Evolutionary conservation across 2,797 vertebrate species (phyloP).

Genomic region (Notoglanidium macrostoma): DNA sequence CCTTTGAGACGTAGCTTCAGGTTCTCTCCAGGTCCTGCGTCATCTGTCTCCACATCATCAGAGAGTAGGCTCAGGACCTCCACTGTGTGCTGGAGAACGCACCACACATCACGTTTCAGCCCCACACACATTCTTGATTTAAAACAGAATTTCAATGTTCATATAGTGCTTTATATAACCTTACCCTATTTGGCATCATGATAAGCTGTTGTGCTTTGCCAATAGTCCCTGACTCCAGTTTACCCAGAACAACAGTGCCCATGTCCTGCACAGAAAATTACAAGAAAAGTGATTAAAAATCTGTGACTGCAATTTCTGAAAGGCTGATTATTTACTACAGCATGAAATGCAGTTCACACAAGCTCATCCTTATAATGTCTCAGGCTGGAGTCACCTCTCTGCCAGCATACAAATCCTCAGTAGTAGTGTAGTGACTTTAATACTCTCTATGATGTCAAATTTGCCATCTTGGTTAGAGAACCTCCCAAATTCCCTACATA

Average conservation of each 20-base stretch:
- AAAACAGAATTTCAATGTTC: not conserved
- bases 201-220: constrained; percentile 96
- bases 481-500: constrained; percentile 1
- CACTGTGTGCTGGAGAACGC: constrained; percentile 85
- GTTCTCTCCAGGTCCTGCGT: constrained; percentile 92
- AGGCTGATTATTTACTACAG: not conserved
- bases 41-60: constrained; percentile 95
- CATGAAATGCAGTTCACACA: not conserved
- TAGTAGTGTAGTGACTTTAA: not conserved
- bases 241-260: constrained; percentile 97
- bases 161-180: constrained; percentile 24
- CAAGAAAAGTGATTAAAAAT: not conserved
- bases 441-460: not conserved
- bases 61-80: constrained; percentile 96
- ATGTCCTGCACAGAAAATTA: constrained; percentile 83
- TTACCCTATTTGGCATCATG: constrained; percentile 99
- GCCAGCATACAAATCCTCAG: not conserved
- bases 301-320: not conserved
- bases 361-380: not conserved
- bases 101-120: not conserved
- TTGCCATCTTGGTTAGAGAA: not conserved
- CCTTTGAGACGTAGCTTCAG: constrained; percentile 96
- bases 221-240: constrained; percentile 95
- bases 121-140: not conserved
- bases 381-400: not conserved